Evolutionary conservation across 1,140 invertebrate genomes (phyloP), one percentile per base, ranked within the genome.

Genomic region (Lasioglossum baleicum): DNA sequence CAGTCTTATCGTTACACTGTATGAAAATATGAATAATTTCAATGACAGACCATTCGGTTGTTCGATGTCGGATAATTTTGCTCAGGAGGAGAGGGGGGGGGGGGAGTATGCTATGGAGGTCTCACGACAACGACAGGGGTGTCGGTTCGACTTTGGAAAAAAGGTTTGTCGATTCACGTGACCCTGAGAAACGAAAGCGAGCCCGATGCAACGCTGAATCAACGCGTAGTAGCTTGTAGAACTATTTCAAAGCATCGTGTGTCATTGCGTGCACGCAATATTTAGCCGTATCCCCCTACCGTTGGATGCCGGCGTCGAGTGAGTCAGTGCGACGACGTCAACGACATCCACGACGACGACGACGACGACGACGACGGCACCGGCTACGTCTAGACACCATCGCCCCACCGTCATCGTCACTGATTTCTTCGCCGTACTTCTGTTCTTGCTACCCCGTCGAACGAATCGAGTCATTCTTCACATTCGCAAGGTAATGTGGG

Each of bases 241-340:
- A 90, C 85, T 89, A 90, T 90, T 90, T 87, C 84, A 88, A 89
- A 89, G 86, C 83, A 82, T 74, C 84, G 83, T 89, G 88, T 89
- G 86, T 89, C 88, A 89, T 88, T 90, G 86, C 90, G 88, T 83
- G 88, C 88, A 88, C 89, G 91, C 88, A 92, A 91, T 92, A 91
- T 89, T 91, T 91, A 91, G 88, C 84, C 88, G 51, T 84, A 70
- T 70, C 75, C 77, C 77, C 80, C 76, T 72, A 74, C 73, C 83
- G 72, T 81, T 68, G 72, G 73, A 82, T 68, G 88, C 87, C 83
- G 82, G 83, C 82, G 80, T 82, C 83, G 85, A 88, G 84, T 91
- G 91, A 91, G 88, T 91, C 90, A 91, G 90, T 89, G 88, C 89
- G 76, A 84, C 85, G 88, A 89, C 88, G 81, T 79, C 77, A 83